phyloP scores from a whole-genome alignment of 2,797 vertebrate genomes.

The Sebastes iracundus region DNA sequence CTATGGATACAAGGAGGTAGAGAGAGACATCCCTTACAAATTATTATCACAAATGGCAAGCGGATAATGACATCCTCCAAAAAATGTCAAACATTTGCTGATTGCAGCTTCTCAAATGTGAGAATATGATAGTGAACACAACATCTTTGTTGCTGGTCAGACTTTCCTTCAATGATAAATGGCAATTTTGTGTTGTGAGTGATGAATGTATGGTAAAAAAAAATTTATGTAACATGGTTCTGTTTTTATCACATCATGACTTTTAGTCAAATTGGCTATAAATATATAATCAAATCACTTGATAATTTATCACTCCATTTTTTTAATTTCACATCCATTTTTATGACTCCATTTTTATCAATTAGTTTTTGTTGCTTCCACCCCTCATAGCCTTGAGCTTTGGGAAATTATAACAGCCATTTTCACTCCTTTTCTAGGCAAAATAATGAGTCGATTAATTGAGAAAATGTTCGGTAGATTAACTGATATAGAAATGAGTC shows the following conservation, averaged over 20 bases:
- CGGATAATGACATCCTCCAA: not conserved
- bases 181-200: too few relatives aligned
- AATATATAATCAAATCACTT: too few relatives aligned
- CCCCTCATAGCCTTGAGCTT: not conserved
- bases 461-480: not conserved
- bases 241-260: too few relatives aligned
- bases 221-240: too few relatives aligned
- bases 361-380: accelerated
- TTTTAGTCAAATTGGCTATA: too few relatives aligned
- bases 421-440: not conserved
- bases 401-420: not conserved
- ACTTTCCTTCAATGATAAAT: not conserved
- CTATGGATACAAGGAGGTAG: constrained; percentile 38
- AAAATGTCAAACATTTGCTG: not conserved
- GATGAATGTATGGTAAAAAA: too few relatives aligned
- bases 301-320: too few relatives aligned
- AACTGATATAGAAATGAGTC: not conserved
- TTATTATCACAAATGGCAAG: not conserved
- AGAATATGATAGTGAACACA: not conserved
- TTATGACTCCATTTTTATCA: too few relatives aligned
- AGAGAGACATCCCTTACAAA: constrained; percentile 21
- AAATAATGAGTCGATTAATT: not conserved
- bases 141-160: not conserved
- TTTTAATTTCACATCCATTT: too few relatives aligned
- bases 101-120: not conserved